Evolutionary conservation across 2,797 vertebrate species (phyloP).

Genomic region (Orestias chungarensis): DNA sequence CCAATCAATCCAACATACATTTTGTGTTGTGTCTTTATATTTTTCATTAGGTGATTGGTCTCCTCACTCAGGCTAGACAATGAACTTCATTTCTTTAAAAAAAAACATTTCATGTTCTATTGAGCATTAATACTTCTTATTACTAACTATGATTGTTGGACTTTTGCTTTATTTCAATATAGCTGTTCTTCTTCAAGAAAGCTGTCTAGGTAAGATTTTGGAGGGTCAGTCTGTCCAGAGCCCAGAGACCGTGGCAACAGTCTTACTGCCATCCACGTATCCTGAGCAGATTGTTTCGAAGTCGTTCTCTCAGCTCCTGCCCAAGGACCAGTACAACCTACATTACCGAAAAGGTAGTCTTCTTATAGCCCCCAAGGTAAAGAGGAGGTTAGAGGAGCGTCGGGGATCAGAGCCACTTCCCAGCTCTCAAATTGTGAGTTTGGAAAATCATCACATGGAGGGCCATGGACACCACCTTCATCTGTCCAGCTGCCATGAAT

Average conservation of each 20-base stretch:
- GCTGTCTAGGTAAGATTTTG: constrained; percentile 73
- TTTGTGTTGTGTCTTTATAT: neutral
- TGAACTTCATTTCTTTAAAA: too few relatives aligned
- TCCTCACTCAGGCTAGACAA: too few relatives aligned
- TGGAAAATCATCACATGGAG: constrained; percentile 75
- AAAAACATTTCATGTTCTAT: neutral
- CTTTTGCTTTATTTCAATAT: constrained; percentile 8
- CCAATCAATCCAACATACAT: neutral
- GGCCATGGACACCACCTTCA: constrained; percentile 84
- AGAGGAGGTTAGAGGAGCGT: constrained; percentile 47
- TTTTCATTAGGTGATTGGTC: too few relatives aligned
- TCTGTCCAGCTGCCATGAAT: constrained; percentile 91
- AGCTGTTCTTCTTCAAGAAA: constrained; percentile 87
- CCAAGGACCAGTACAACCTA: constrained; percentile 2
- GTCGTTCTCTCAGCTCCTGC: constrained; percentile 24
- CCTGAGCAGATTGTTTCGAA: constrained; percentile 2
- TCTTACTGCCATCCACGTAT: constrained; percentile 6
- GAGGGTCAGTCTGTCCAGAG: constrained; percentile 41
- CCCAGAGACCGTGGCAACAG: constrained; percentile 7
- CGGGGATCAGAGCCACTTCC: constrained; percentile 59
- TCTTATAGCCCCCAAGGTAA: constrained; percentile 28
- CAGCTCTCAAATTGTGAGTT: constrained; percentile 25
- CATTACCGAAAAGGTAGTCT: constrained; percentile 53
- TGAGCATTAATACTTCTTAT: neutral
- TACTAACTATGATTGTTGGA: neutral